A percentile compares a stretch with the other conserved stretches of the same genome.
Conservation (phyloP, 2,888 invertebrate species). For the Cephalotes varians region DNA sequence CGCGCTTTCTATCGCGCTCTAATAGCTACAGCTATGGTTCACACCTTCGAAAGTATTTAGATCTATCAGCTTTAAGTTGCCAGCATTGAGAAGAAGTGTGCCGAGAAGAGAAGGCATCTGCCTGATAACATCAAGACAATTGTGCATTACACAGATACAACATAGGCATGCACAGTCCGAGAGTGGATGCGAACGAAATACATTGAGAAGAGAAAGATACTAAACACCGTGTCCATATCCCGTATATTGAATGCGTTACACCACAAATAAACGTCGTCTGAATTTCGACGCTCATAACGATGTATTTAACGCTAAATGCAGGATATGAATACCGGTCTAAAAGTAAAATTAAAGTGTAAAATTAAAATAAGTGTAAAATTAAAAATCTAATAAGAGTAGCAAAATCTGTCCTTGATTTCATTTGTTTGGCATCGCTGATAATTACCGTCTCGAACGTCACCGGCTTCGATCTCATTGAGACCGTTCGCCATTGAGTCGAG, state of each 20-base stretch:
- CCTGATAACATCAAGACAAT: conserved; percentile 53
- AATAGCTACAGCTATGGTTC: not conserved
- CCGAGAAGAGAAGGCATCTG: conserved; percentile 1
- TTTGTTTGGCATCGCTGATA: conserved; percentile 32
- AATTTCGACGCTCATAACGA: too few species aligned
- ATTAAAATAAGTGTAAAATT: conserved; percentile 27
- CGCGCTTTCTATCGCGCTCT: conserved; percentile 8
- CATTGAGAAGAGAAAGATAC: conserved; percentile 59
- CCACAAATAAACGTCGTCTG: not conserved
- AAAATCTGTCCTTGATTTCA: not conserved
- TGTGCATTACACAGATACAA: conserved; percentile 69
- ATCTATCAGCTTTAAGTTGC: conserved; percentile 18
- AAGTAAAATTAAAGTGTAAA: too few species aligned
- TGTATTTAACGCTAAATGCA: conserved; percentile 3
- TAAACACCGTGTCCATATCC: conserved; percentile 34
- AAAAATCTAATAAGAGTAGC: conserved; percentile 20
- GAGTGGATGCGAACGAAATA: conserved; percentile 56
- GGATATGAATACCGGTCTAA: conserved; percentile 32
- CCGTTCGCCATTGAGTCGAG: conserved; percentile 94
- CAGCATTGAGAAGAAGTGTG: conserved; percentile 24
- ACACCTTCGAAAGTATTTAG: not conserved
- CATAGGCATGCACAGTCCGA: conserved; percentile 67
- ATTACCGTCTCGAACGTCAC: conserved; percentile 96
- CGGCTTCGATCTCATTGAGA: conserved; percentile 96
- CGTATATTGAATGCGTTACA: not conserved